These are phyloP conservation scores for Macroglossus sobrinus DNA, from an alignment of 2,113 vertebrate genomes.

Conservation along the genomic window DNA sequence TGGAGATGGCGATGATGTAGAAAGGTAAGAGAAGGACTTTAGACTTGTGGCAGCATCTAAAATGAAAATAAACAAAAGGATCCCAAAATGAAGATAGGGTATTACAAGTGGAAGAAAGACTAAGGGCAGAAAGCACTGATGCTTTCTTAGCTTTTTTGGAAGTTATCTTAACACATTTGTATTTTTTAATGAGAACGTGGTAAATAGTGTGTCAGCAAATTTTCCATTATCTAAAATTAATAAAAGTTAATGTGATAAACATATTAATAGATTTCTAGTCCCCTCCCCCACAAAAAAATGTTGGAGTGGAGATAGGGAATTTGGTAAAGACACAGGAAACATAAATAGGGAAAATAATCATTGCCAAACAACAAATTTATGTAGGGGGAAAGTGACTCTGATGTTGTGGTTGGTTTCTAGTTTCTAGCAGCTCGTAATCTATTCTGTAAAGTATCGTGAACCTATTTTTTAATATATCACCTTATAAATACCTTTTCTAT, in stretches of 20 bases:
- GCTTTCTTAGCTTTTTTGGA: neutral
- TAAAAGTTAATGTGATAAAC: neutral
- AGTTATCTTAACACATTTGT: neutral
- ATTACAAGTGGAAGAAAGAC: neutral
- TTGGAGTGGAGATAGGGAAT: neutral
- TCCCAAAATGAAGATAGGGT: neutral
- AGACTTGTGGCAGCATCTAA: neutral
- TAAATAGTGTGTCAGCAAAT: neutral
- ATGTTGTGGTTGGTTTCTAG: neutral
- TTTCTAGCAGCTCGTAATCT: neutral
- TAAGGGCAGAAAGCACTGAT: rapidly evolving
- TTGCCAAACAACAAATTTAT: neutral
- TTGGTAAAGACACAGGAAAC: neutral
- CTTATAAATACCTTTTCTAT: neutral
- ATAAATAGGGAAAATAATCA: neutral
- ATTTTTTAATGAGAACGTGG: neutral
- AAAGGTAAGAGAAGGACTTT: neutral
- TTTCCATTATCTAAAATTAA: neutral
- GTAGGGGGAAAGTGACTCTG: neutral
- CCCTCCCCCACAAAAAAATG: neutral
- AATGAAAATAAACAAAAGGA: neutral
- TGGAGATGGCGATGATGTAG: neutral
- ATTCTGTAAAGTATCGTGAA: neutral
- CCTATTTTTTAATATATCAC: neutral
- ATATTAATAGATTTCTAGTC: neutral